Evolutionary conservation across 2,888 invertebrate species (phyloP), one percentile per base, ranked within the genome.

Genomic region (Dastarcus helophoroides): DNA sequence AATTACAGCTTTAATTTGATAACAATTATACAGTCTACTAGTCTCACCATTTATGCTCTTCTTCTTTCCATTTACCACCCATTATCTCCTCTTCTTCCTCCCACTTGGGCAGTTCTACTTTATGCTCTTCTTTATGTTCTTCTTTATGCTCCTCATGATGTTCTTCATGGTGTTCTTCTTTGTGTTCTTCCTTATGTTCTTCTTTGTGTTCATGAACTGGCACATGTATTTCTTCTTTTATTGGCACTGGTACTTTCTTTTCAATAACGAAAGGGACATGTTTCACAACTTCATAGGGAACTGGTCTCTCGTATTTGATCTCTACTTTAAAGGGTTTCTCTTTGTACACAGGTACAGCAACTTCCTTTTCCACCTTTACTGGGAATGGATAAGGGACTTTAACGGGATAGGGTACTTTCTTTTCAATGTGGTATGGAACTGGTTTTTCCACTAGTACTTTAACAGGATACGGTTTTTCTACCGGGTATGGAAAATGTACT

Each of bases 271-370:
- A 73, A 16, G 77, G 74, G 12, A 78, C 65, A 43, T 74, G 65
- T 57, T 75, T 73, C 42, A 66, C 40, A 42, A 72, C 64, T 46
- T 76, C 73, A 23, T 77, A 75, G 38, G 77, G 73, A 56, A 73
- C 76, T 33, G 78, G 79, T 51, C 73, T 69, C 27, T 76, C 76
- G 1, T 76, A 72, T 57, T 79, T 77, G 7, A 80, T 73, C 43
- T 76, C 72, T 13, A 78, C 75, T 38, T 78, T 73, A 58, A 73
- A 77, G 32, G 78, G 78, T 50, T 74, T 70, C 32, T 76, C 75
- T 6, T 76, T 71, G 54, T 77, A 73, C 10, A 79, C 75, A 35
- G 72, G 71, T 33, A 72, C 71, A 39, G 68, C 73, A 10, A 80
- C 60, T 50, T 74, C 68, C 53, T 76, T 77, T 48, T 68, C 69